Conservation (phyloP, 1,140 invertebrate genomes). For the Ephestia elutella region DNA sequence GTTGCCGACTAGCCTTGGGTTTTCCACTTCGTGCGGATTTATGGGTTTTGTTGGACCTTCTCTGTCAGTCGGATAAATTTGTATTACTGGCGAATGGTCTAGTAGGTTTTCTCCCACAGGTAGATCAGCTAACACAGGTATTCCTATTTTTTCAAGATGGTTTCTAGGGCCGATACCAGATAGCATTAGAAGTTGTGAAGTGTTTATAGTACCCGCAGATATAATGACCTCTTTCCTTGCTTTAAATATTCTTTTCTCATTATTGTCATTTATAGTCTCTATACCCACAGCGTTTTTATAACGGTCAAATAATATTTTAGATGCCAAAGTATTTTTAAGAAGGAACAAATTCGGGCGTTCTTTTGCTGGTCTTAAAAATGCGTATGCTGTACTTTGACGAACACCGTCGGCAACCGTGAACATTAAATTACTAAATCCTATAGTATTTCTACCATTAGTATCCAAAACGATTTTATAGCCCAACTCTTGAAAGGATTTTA, state of each 20-base stretch:
- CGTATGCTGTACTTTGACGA: too few species aligned
- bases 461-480: conserved; percentile 10
- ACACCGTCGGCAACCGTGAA: conserved; percentile 3
- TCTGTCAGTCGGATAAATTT: conserved; percentile 70
- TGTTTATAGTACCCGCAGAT: conserved; percentile 75
- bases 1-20: background rate
- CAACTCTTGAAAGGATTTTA: conserved; percentile 14
- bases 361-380: too few species aligned
- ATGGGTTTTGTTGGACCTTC: background rate
- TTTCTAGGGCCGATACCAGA: conserved; percentile 79
- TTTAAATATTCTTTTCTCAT: conserved; percentile 63
- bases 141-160: conserved; percentile 73
- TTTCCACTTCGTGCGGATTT: background rate
- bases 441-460: conserved; percentile 6
- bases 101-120: conserved; percentile 81
- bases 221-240: conserved; percentile 76
- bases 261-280: conserved; percentile 58
- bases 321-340: too few species aligned
- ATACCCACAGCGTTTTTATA: conserved; percentile 75
- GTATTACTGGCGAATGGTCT: conserved; percentile 80
- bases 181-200: conserved; percentile 78
- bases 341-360: too few species aligned
- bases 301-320: conserved; percentile 75
- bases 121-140: conserved; percentile 76
- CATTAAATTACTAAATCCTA: conserved; percentile 9